Percentiles rank a stretch among this genome's conserved stretches.
Conservation (phyloP, 2,888 invertebrate species). For the Aspidapion aeneum region DNA sequence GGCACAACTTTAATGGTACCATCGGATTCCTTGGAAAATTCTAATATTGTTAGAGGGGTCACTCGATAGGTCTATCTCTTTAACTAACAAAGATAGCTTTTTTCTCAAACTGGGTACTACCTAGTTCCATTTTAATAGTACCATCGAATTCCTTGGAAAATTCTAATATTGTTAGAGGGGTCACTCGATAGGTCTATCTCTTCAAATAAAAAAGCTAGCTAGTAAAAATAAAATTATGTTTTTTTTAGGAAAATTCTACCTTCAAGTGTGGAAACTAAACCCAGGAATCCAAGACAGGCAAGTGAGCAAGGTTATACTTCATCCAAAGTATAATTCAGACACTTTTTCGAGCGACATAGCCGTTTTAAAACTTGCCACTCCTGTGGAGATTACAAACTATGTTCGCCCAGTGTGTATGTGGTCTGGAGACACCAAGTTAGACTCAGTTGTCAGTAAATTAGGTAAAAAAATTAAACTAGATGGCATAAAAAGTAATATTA, state of each 20-base stretch:
- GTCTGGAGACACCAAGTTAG: constrained; percentile 33
- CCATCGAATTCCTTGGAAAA: no score
- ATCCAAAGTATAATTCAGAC: constrained; percentile 40
- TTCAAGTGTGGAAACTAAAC: constrained; percentile 41
- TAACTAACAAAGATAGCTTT: no score
- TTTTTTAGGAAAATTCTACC: constrained; percentile 42
- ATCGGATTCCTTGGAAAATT: no score
- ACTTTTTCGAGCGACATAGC: constrained; percentile 42
- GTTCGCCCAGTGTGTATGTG: constrained; percentile 45
- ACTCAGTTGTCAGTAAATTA: constrained; percentile 32
- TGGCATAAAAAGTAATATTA: no score
- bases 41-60: no score
- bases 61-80: no score
- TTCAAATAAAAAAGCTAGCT: neutral
- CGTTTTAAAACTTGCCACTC: constrained; percentile 36
- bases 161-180: neutral
- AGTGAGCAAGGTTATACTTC: constrained; percentile 38
- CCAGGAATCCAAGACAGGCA: constrained; percentile 44
- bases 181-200: neutral
- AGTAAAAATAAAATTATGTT: no score
- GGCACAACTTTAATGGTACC: no score
- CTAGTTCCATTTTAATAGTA: no score
- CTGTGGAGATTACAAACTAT: constrained; percentile 40
- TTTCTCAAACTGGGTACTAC: no score
- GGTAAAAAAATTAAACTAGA: constrained; percentile 33